Conservation (phyloP, 2,888 invertebrate species). For the Papilio gigon region DNA sequence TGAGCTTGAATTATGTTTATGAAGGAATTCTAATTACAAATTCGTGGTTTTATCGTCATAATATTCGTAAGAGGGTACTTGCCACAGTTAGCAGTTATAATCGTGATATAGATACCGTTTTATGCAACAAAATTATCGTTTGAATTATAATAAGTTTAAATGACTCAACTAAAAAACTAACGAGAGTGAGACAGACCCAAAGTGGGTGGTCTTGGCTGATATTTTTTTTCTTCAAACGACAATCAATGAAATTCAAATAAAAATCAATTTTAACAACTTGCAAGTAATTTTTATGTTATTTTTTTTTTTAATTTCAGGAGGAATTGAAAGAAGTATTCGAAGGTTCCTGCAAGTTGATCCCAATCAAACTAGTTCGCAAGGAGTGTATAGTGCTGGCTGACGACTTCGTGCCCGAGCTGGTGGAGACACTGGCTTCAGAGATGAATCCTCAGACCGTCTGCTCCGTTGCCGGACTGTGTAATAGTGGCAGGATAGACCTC, state of each 20-base stretch:
- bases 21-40: too few relatives aligned
- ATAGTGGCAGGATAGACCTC: constrained; percentile 87
- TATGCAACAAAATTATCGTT: background rate
- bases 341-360: constrained; percentile 92
- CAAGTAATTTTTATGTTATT: background rate
- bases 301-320: constrained; percentile 77
- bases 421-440: constrained; percentile 93
- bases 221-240: too few relatives aligned
- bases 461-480: constrained; percentile 93
- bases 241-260: too few relatives aligned
- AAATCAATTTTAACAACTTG: too few relatives aligned
- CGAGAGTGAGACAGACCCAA: too few relatives aligned
- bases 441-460: constrained; percentile 96
- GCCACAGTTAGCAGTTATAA: too few relatives aligned
- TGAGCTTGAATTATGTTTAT: too few relatives aligned
- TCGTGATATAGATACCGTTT: too few relatives aligned
- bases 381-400: constrained; percentile 92
- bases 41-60: too few relatives aligned
- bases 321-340: constrained; percentile 93
- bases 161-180: too few relatives aligned
- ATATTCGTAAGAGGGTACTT: too few relatives aligned
- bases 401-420: constrained; percentile 92
- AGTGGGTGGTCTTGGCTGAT: too few relatives aligned
- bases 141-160: background rate
- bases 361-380: constrained; percentile 86